Conservation (phyloP, 2,113 vertebrate species). For the Scolopax mira region DNA sequence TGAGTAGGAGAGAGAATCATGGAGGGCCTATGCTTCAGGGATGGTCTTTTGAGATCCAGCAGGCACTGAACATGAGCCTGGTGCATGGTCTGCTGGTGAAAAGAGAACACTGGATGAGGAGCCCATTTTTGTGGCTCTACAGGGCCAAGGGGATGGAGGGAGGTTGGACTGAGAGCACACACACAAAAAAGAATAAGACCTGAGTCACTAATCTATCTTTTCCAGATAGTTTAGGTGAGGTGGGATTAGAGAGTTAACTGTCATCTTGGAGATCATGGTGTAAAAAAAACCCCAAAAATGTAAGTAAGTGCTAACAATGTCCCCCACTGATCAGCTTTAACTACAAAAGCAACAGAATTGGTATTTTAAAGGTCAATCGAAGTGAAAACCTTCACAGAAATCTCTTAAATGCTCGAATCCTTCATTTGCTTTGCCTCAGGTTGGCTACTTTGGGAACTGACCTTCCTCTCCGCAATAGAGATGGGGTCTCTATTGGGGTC, state of each 20-base stretch:
- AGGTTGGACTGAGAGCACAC: accelerated
- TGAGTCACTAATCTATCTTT: background rate
- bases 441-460: background rate
- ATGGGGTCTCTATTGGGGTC: no score
- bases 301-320: background rate
- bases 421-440: background rate
- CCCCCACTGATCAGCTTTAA: background rate
- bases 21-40: background rate
- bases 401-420: conserved; percentile 20
- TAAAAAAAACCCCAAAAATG: background rate
- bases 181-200: accelerated
- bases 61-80: background rate
- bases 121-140: background rate
- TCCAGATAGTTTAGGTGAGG: background rate
- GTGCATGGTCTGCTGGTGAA: background rate
- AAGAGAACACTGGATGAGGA: background rate
- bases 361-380: conserved; percentile 14
- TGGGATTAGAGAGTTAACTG: background rate
- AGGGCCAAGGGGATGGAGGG: background rate
- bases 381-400: conserved; percentile 23
- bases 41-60: background rate
- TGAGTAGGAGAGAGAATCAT: background rate
- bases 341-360: background rate
- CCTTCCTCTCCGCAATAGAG: background rate
- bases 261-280: background rate